These are phyloP conservation scores for Crenuchus spilurus DNA, from an alignment of 2,797 vertebrate genomes.

Conservation along the genomic window DNA sequence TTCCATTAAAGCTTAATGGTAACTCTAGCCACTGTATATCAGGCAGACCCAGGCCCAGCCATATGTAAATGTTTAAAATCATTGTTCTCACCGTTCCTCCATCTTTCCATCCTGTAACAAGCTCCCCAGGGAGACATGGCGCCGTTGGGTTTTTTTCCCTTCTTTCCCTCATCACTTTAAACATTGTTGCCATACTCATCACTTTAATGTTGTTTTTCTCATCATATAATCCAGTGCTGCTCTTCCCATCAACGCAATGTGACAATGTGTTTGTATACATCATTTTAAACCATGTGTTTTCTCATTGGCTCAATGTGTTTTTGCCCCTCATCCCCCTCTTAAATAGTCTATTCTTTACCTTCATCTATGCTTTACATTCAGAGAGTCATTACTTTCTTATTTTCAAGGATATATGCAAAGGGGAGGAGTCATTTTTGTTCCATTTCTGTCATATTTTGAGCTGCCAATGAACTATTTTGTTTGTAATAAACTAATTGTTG, in stretches of 20 bases:
- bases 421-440: no score
- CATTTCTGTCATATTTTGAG: no score
- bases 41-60: constrained; percentile 9
- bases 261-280: background rate
- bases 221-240: constrained; percentile 10
- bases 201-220: constrained; percentile 32
- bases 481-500: no score
- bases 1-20: constrained; percentile 74
- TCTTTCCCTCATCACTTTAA: constrained; percentile 59
- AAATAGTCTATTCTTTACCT: no score
- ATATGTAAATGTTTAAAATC: constrained; percentile 54
- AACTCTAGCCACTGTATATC: constrained; percentile 60
- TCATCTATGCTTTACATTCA: no score
- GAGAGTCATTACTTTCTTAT: no score
- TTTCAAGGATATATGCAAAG: no score
- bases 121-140: constrained; percentile 33
- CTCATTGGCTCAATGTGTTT: background rate
- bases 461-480: no score
- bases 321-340: no score
- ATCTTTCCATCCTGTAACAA: constrained; percentile 33
- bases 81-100: constrained; percentile 36
- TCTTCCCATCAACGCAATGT: background rate
- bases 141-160: background rate
- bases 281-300: background rate
- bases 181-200: constrained; percentile 31